Evolutionary conservation across 1,140 invertebrate species (phyloP).

Genomic region (Teleogryllus occipitalis): DNA sequence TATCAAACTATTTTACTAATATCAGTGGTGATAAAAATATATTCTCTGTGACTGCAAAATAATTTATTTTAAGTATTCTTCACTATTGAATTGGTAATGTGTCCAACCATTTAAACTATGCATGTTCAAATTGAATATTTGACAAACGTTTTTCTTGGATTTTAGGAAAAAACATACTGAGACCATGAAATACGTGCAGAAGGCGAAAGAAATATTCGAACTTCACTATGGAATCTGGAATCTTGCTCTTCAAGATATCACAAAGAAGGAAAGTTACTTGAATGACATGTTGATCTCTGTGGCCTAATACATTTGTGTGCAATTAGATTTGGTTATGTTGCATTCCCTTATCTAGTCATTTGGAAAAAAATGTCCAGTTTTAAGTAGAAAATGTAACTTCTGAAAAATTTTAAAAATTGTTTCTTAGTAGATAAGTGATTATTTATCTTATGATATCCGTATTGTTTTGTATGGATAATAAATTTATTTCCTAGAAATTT

Average conservation of each 20-base stretch:
- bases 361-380: too few species aligned
- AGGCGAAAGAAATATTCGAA: slow-evolving; percentile 14
- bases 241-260: slow-evolving; percentile 8
- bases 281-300: neutral
- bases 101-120: neutral
- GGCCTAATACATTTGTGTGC: too few species aligned
- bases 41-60: neutral
- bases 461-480: too few species aligned
- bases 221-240: slow-evolving; percentile 18
- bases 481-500: too few species aligned
- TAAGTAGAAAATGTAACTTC: too few species aligned
- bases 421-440: too few species aligned
- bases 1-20: neutral
- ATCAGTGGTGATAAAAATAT: neutral
- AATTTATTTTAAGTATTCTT: neutral
- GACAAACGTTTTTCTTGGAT: slow-evolving; percentile 27
- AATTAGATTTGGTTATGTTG: too few species aligned
- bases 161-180: slow-evolving; percentile 7
- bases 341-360: too few species aligned
- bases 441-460: too few species aligned
- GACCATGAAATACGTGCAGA: slow-evolving; percentile 9
- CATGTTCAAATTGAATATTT: slow-evolving; percentile 26
- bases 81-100: neutral
- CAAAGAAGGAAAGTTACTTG: neutral
- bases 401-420: too few species aligned